These are phyloP conservation scores for Leptosomus discolor DNA, from an alignment of 2,113 vertebrate genomes.

Conservation along the genomic window DNA sequence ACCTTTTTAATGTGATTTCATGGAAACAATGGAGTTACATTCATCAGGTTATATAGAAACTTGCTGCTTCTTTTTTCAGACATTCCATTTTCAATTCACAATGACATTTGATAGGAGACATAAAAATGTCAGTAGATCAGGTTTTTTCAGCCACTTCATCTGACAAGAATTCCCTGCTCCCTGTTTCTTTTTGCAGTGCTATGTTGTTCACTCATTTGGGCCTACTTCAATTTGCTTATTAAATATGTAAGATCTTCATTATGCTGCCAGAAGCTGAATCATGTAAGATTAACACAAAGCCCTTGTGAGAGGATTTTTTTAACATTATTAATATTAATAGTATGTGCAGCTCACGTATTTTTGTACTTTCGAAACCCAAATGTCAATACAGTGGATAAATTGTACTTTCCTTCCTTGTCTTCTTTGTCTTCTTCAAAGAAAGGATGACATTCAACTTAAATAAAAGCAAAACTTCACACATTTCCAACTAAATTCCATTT, in stretches of 20 bases:
- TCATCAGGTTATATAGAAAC: conserved; percentile 34
- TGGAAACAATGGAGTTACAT: conserved; percentile 48
- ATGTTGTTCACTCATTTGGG: conserved; percentile 52
- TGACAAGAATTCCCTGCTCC: background rate
- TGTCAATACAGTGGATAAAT: conserved; percentile 62
- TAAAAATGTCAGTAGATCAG: conserved; percentile 49
- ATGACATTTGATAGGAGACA: conserved; percentile 66
- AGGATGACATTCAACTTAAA: conserved; percentile 16
- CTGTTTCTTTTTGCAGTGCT: background rate
- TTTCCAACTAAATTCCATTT: background rate
- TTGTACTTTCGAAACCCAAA: conserved; percentile 58
- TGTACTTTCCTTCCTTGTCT: background rate
- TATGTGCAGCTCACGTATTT: background rate
- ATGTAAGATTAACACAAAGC: conserved; percentile 66
- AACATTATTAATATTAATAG: conserved; percentile 74
- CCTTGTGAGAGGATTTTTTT: conserved; percentile 47
- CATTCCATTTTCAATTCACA: conserved; percentile 35
- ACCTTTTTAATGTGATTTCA: conserved; percentile 65
- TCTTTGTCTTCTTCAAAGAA: conserved; percentile 2
- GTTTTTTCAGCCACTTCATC: background rate
- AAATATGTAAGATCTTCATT: conserved; percentile 75
- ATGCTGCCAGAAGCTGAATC: conserved; percentile 61
- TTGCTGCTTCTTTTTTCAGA: conserved; percentile 33
- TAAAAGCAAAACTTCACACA: background rate
- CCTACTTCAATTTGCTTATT: conserved; percentile 68